Evolutionary conservation across 1,140 invertebrate genomes (phyloP), one percentile per base, ranked within the genome.

Genomic region (Hypsibius dujardini): DNA sequence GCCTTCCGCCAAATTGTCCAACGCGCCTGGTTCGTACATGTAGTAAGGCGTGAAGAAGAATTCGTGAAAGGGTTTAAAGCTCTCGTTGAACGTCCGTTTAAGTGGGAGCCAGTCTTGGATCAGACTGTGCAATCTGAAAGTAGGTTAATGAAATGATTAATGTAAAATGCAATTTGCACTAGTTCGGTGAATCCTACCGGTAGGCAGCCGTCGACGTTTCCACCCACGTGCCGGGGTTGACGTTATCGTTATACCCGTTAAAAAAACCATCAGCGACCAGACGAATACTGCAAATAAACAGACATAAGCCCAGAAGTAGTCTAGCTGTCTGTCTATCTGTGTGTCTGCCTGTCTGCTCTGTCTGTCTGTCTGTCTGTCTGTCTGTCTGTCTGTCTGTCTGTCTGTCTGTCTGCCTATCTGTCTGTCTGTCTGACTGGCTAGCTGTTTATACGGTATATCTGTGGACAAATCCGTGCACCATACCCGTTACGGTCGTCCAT

Each of bases 31-130:
- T 42, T 67, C 62, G 42, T 67, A 67, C 62, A 67, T 67, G 62
- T 67, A 67, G 42, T 67, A 67, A 42, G 62, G 62, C 3, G 62
- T 67, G 62, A 67, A 67, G 62, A 67, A 67, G 62, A 67, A 67
- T 42, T 67, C 62, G 62, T 67, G 62, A 42, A 67, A 67, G 12
- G 62, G 62, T 42, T 67, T 67, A 42, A 67, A 67, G 62, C 62
- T 67, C 42, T 67, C 62, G 45, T 67, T 67, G 62, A 67, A 67
- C 3, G 12, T 67, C 45, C 62, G 12, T 42, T 67, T 67, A 3
- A 67, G 7, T 3, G 62, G 62, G 3, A 67, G 62, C 62, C 62
- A 67, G 62, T 67, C 42, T 42, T 67, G 62, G 42, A 67, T 67
- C 62, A 67, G 45, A 42, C 12, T 67, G 62, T 67, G 62, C 42